Evolutionary conservation across 2,797 vertebrate genomes (phyloP), one percentile per base, ranked within the genome.

Genomic region (Chloroceryle inda): DNA sequence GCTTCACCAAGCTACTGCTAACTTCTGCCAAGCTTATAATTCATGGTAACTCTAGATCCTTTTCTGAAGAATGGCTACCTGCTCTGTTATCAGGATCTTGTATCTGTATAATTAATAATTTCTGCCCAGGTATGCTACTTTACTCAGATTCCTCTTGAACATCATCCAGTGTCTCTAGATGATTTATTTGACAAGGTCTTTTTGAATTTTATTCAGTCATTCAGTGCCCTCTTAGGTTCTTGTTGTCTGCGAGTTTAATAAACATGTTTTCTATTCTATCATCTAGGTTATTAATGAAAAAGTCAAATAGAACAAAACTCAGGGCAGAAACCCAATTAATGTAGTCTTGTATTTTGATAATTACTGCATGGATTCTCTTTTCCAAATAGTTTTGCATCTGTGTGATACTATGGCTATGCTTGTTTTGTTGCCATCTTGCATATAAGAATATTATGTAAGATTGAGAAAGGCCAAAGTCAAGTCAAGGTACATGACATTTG

Each of bases 251-350:
- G 75, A 47, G 66, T 95, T 86, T 79, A 92, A 84, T 88, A 88
- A 90, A 81, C 66, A 64, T 62, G 27, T 90, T 95, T 96, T 94
- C 62, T 85, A 16, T 71, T 91, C 45, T 38, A 56, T 90, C 45
- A 49, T 80, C 53, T 66, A 66, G 6, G 7, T 90, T 90, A 69
- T 88, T 94, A 92, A 88, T 84, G 67, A 84, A 88, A 78, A 94
- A 37, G 35, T 81, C 59, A 84, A 78, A 50, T 6, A 61, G 85
- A 84, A 83, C 44, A 83, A 92, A 92, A 75, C 42, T 89, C 24
- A 24, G 76, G 73, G 19, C 73, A 96, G 76, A 88, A 95, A 69
- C 67, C 11, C 58, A 47, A 66, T 52, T 73, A 44, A 62, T 69
- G 21, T 61, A 40, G 75, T 84, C 62, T 86, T 78, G 3, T 81